Evolutionary conservation across 1,140 invertebrate species (phyloP), one percentile per base, ranked within the genome.

Genomic region (Pseudomyrmex gracilis): DNA sequence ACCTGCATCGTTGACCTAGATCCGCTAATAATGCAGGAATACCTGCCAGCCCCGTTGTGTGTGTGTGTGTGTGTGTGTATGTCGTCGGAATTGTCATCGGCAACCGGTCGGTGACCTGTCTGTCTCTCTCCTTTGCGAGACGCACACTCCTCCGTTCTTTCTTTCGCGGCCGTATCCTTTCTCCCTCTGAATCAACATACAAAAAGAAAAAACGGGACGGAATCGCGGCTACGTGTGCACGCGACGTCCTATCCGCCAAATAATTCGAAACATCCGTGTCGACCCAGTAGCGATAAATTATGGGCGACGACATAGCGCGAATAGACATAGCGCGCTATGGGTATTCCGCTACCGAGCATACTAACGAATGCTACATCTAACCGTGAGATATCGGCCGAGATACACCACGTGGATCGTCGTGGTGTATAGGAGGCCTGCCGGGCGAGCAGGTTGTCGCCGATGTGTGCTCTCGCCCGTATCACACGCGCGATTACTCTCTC

Each of bases 1-100:
- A 90, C 89, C 82, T 88, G 89, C 82, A 82, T 73, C 43, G 83
- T 88, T 90, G 89, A 64, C 85, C 89, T 77, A 87, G 78, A 87
- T 90, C 15, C 82, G 15, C 15, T 53, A 85, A 88, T 85, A 85
- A 87, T 45, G 60, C 77, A 34, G 49, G 55, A 58, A 66, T 85
- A 82, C 76, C 17, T 71, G 86, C 5, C 60, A n/a, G 12, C 57
- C 34, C 34, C 58, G 24, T 17, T 34, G 68, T 34, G 5, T 34
- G 34, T 34, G 5, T 34, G 34, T 34, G 34, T 34, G 24, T 34
- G 4, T 34, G n/a, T 87, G 57, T 67, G 51, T 15, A 53, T 63
- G 15, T 22, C n/a, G 49, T 77, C 71, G 34, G 60, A 87, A 87
- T 88, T 57, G 70, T 87, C 83, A 63, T 17, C 78, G 77, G 77